Evolutionary conservation across 2,113 vertebrate species (phyloP).

Genomic region (Ellobius talpinus): DNA sequence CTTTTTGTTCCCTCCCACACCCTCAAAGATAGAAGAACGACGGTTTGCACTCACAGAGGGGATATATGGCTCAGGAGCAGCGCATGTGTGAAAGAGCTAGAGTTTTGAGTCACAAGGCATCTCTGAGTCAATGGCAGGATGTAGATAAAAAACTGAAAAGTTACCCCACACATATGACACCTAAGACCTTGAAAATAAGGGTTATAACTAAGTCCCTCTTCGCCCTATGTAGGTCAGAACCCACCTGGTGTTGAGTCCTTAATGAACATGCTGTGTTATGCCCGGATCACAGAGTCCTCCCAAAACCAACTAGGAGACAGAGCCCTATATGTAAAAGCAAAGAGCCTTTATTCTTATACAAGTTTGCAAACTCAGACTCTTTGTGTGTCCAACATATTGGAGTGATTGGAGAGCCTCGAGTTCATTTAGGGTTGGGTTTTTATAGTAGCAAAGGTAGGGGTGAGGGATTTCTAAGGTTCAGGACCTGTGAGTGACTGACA

Average conservation of each 20-base stretch:
- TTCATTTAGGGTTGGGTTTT: too few relatives aligned
- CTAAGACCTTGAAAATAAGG: not conserved
- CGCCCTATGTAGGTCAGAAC: not conserved
- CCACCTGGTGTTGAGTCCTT: not conserved
- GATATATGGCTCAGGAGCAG: accelerated
- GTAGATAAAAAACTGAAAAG: not conserved
- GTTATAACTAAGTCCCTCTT: not conserved
- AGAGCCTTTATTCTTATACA: too few relatives aligned
- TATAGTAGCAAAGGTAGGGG: too few relatives aligned
- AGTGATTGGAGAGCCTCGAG: too few relatives aligned
- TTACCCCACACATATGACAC: accelerated
- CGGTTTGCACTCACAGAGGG: not conserved
- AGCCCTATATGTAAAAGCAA: too few relatives aligned
- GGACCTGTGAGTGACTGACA: too few relatives aligned
- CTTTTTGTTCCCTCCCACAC: not conserved
- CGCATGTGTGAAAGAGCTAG: not conserved
- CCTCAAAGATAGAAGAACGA: not conserved
- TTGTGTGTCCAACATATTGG: too few relatives aligned
- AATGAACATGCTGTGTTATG: not conserved
- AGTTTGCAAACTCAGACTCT: too few relatives aligned
- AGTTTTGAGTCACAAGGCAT: not conserved
- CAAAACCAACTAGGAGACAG: too few relatives aligned
- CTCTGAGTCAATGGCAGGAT: not conserved
- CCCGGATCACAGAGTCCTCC: too few relatives aligned
- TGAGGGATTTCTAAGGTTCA: too few relatives aligned